Percentiles rank a stretch among this genome's conserved stretches.
Conservation (phyloP, 1,140 invertebrate species). For the Anastrepha obliqua region DNA sequence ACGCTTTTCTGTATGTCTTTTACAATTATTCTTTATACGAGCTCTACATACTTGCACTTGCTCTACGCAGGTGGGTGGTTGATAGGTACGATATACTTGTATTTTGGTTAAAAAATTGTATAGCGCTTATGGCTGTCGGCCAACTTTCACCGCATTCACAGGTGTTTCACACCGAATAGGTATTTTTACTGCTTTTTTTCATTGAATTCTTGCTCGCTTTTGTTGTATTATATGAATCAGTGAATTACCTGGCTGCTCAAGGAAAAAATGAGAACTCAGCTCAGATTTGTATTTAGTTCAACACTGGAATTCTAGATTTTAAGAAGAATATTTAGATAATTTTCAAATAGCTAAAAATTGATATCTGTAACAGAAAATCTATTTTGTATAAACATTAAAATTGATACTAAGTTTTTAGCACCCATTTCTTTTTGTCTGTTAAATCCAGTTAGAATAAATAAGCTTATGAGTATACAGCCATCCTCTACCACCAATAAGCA, state of each 20-base stretch:
- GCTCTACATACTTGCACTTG: slow-evolving; percentile 20
- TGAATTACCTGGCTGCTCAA: neutral
- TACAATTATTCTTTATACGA: slow-evolving; percentile 30
- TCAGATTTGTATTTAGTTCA: no score
- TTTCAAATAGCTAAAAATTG: no score
- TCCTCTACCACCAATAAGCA: no score
- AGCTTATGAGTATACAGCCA: no score
- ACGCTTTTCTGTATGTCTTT: slow-evolving; percentile 3
- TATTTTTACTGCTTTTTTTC: slow-evolving; percentile 10
- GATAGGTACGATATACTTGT: neutral
- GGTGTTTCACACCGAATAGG: neutral
- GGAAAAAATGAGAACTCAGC: no score
- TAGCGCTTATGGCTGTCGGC: neutral
- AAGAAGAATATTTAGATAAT: no score
- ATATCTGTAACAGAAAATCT: no score
- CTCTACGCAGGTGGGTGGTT: neutral
- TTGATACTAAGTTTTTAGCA: no score
- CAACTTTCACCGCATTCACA: slow-evolving; percentile 47
- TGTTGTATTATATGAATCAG: neutral
- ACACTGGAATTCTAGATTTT: no score
- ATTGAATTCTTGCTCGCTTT: neutral
- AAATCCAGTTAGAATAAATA: no score
- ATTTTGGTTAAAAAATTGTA: slow-evolving; percentile 1
- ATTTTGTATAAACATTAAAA: no score
- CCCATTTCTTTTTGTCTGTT: no score